Evolutionary conservation across 2,888 invertebrate genomes (phyloP), one percentile per base, ranked within the genome.

Genomic region (Drosophila acutilabella): DNA sequence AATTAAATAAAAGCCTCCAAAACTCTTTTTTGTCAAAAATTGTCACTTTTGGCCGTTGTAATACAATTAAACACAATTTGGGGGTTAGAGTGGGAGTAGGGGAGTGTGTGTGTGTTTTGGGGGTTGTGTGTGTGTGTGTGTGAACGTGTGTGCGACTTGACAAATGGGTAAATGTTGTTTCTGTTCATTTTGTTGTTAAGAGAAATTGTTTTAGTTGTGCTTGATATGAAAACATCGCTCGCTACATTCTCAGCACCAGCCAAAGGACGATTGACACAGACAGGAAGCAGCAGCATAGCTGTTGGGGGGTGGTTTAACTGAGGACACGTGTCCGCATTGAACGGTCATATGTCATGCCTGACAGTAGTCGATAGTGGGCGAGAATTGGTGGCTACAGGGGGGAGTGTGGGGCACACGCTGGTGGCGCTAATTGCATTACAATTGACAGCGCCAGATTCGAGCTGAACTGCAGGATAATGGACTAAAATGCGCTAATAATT

Each of bases 401-500:
- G 18, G 33, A 1, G 11, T 2, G 16, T 14, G 13, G n/a, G 13
- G 45, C 42, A 40, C 41, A 23, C 67, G 59, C 30, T 45, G 64
- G 45, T 60, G 56, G 53, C 81, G 76, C 83, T 84, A 84, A 84
- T 84, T 84, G 83, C 85, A 89, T 84, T 84, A 84, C 88, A 84
- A 84, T 84, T 51, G 64, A 80, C 54, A 68, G 47, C 64, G 64
- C 64, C 71, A 67, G 78, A 71, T 74, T 71, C 71, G 74, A 74
- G 51, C 30, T 30, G 30, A 30, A 30, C 30, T 30, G 30, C 56
- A 41, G 59, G 89, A 84, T 89, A 83, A 83, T 84, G 89, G 89
- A 84, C 85, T 84, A 78, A 87, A 86, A 87, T 71, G 81, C 72
- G 66, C 74, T 73, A 85, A 86, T 86, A 86, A 86, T 86, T 86